Evolutionary conservation across 2,113 vertebrate species (phyloP), one percentile per base, ranked within the genome.

Genomic region (Leptobrachium ailaonicum): DNA sequence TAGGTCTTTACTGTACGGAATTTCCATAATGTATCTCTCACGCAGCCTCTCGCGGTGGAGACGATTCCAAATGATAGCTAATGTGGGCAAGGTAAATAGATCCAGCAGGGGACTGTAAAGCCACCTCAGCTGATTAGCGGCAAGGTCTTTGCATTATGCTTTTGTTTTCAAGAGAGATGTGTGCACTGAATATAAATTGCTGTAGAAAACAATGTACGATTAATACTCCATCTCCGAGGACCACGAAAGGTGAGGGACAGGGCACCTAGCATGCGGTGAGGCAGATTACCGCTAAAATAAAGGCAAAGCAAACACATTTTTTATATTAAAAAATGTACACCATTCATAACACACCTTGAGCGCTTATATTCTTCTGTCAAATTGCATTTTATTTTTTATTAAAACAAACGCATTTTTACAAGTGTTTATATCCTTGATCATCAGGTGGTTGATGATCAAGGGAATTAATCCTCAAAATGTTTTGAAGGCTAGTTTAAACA

Each of bases 1-100:
- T 40, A 13, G 62, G 77, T 7, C 62, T 45, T 66, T 3, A 11
- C 56, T 69, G 14, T 69, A 62, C 41, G 67, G 68, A 72, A 54
- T 66, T 50, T 72, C 5, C n/a, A 75, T 47, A 5, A 75, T 69
- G 40, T 69, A 68, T 71, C 53, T 69, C 41, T 74, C 72, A n/a
- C 41, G 63, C 42, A 60, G 53, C 20, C 54, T 56, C 20, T 60
- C 66, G 69, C 53, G 69, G 53, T 62, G 66, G 42, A 75, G 79
- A 69, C 74, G 20, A 69, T 81, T 81, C 67, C 72, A 69, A 81
- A 75, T 75, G 71, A 81, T 81, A 69, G 42, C 58, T 75, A 81
- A 74, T 69, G 20, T 81, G 67, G 41, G 2, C 71, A 75, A 81
- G 66, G 41, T 63, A 81, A 74, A 81, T 50, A 75, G 64, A 74